Percentiles rank a stretch among this genome's conserved stretches.
These are phyloP conservation scores for Prochilodus magdalenae DNA, from an alignment of 2,113 vertebrate species.

Conservation along the genomic window DNA sequence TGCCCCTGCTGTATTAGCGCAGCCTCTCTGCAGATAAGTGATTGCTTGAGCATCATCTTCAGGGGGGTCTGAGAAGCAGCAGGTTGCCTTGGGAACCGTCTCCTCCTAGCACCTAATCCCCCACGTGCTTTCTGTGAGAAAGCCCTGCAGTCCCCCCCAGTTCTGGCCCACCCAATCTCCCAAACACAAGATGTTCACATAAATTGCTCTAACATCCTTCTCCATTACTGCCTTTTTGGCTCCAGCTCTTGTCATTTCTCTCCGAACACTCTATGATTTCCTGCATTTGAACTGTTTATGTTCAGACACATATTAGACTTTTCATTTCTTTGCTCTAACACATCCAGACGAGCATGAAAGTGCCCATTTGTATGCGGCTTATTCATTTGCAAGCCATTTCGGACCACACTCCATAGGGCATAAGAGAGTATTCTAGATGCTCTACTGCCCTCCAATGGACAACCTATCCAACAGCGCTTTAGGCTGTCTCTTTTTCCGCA, in stretches of 20 bases:
- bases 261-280: neutral
- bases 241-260: neutral
- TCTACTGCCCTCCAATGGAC: conserved; percentile 71
- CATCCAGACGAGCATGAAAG: neutral
- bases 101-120: conserved; percentile 54
- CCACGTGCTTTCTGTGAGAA: conserved; percentile 42
- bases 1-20: conserved; percentile 5
- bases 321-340: too few relatives aligned
- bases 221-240: neutral
- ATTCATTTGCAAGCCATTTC: neutral
- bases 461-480: neutral
- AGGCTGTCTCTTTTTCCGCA: neutral
- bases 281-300: neutral
- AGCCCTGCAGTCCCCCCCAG: neutral
- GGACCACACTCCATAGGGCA: neutral
- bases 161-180: conserved; percentile 5
- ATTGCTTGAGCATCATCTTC: conserved; percentile 37
- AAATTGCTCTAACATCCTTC: neutral
- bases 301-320: neutral
- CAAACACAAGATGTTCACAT: conserved; percentile 1
- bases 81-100: conserved; percentile 78
- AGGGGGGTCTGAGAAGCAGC: conserved; percentile 70
- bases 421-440: conserved; percentile 36
- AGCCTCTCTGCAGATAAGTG: conserved; percentile 32
- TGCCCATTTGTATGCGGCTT: neutral